Percentiles rank a stretch among this genome's conserved stretches.
Conservation (phyloP, 1,140 invertebrate species). For the Thrips palmi region DNA sequence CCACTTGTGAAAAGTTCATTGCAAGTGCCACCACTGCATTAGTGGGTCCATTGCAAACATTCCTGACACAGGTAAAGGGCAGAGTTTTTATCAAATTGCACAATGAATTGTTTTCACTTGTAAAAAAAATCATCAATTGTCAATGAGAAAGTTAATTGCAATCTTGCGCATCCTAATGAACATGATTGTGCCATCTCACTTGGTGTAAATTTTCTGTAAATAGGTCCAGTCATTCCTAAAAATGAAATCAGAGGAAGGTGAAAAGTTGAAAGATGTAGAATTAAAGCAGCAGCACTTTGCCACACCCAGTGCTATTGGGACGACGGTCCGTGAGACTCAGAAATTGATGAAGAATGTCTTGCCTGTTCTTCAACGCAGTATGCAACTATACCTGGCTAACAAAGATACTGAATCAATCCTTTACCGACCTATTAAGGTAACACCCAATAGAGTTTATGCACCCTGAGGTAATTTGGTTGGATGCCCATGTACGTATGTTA, state of each 20-base stretch:
- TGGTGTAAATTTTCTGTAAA: no score
- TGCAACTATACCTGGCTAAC: slow-evolving; percentile 92
- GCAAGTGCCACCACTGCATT: slow-evolving; percentile 56
- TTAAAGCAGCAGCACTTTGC: slow-evolving; percentile 33
- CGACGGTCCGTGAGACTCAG: slow-evolving; percentile 35
- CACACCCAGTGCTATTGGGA: slow-evolving; percentile 21
- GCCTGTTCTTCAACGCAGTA: slow-evolving; percentile 60
- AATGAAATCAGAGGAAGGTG: slow-evolving; percentile 6
- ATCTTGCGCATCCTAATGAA: no score
- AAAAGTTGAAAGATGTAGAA: background rate
- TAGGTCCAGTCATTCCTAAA: no score
- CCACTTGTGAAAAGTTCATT: slow-evolving; percentile 81
- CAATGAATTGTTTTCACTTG: slow-evolving; percentile 6
- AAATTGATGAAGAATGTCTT: slow-evolving; percentile 61
- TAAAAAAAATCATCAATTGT: no score
- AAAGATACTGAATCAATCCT: slow-evolving; percentile 90
- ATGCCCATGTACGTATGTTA: no score
- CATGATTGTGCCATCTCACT: no score
- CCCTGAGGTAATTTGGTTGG: no score
- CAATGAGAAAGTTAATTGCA: no score
- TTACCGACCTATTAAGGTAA: slow-evolving; percentile 76
- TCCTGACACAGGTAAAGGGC: slow-evolving; percentile 59
- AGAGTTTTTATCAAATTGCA: no score
- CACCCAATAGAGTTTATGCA: no score
- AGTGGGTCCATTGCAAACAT: slow-evolving; percentile 47